phyloP scores from a whole-genome alignment of 2,888 invertebrate species.

The Elegia similella region DNA sequence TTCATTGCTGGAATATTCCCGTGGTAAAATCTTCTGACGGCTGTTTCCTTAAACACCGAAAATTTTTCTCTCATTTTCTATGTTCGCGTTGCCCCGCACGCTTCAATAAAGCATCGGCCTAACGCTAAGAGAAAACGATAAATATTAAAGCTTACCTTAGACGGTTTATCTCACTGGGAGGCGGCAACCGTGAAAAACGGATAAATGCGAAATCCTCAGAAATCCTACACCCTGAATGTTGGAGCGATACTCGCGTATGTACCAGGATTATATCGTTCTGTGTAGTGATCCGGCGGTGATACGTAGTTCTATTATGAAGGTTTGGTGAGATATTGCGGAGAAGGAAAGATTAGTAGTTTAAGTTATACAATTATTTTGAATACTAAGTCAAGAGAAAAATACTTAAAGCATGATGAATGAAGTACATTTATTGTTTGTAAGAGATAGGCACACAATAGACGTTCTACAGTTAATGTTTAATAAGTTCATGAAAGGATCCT shows the following conservation, averaged over 20 bases:
- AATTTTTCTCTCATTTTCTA: too few relatives aligned
- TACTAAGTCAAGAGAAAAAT: too few relatives aligned
- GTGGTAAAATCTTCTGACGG: too few relatives aligned
- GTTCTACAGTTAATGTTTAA: too few relatives aligned
- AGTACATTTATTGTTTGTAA: too few relatives aligned
- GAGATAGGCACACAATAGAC: too few relatives aligned
- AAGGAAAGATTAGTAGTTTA: too few relatives aligned
- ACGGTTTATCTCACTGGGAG: slow-evolving; percentile 56
- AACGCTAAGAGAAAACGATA: slow-evolving; percentile 56
- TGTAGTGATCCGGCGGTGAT: slow-evolving; percentile 26
- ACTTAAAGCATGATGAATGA: too few relatives aligned
- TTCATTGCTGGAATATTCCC: too few relatives aligned
- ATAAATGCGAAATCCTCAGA: slow-evolving; percentile 60
- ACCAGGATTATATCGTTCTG: slow-evolving; percentile 37
- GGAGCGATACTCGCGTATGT: slow-evolving; percentile 45
- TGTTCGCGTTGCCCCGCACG: not conserved
- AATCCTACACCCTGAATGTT: slow-evolving; percentile 56
- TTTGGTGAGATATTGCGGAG: too few relatives aligned
- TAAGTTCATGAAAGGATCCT: too few relatives aligned
- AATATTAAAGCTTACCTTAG: slow-evolving; percentile 68
- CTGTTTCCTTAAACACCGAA: not conserved
- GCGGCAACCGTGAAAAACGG: slow-evolving; percentile 65
- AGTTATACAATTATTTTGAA: too few relatives aligned
- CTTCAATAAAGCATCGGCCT: slow-evolving; percentile 17
- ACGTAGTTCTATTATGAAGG: not conserved